Percentiles rank a stretch among this genome's conserved stretches.
Evolutionary conservation across 2,113 vertebrate species (phyloP).

Genomic region (Cichladusa arquata): DNA sequence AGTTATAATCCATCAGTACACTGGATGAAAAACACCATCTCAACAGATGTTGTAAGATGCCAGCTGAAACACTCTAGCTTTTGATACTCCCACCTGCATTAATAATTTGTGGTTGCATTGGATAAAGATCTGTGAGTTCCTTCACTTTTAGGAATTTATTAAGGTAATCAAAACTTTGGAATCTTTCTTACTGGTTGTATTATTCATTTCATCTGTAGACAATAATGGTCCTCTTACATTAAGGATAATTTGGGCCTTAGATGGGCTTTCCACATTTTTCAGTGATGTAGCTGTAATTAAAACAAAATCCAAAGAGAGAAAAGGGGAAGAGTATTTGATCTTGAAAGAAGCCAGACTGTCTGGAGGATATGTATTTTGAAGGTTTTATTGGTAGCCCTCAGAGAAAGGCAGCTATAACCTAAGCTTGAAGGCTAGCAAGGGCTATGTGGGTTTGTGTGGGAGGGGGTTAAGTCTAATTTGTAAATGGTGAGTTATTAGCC

Average conservation of each 20-base stretch:
- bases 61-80: constrained; percentile 43
- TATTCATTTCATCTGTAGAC: constrained; percentile 55
- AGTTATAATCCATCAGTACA: constrained; percentile 1
- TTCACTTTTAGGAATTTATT: constrained; percentile 53
- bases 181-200: constrained; percentile 38
- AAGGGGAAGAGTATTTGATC: constrained; percentile 16
- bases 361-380: constrained; percentile 43
- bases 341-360: constrained; percentile 54
- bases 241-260: constrained; percentile 37
- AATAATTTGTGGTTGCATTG: constrained; percentile 41
- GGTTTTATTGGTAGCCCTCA: constrained; percentile 45
- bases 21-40: constrained; percentile 30
- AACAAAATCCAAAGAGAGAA: constrained; percentile 56
- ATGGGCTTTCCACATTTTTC: constrained; percentile 43
- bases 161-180: constrained; percentile 55
- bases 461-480: constrained; percentile 59
- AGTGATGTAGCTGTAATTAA: constrained; percentile 28
- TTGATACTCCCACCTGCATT: constrained; percentile 62
- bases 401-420: constrained; percentile 47
- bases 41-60: constrained; percentile 35
- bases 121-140: constrained; percentile 55
- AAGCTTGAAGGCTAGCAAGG: constrained; percentile 31
- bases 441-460: constrained; percentile 54
- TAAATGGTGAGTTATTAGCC: constrained; percentile 51
- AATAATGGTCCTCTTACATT: constrained; percentile 36